Conservation (phyloP, 2,888 invertebrate species). For the Nycteola revayana region DNA sequence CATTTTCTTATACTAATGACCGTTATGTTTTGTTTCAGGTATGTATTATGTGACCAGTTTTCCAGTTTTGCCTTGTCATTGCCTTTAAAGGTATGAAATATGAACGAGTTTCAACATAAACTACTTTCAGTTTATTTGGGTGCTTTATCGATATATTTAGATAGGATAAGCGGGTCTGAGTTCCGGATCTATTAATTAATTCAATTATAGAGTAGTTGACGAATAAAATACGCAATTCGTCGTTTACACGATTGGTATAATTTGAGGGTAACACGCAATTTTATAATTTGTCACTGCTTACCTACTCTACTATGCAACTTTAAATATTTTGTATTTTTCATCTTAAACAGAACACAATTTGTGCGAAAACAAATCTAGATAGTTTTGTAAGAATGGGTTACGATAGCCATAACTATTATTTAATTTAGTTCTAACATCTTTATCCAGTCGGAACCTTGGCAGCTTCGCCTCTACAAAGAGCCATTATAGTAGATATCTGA, state of each 20-base stretch:
- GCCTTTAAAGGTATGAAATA: conserved; percentile 10
- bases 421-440: no score
- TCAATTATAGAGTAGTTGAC: conserved; percentile 26
- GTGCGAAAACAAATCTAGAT: no score
- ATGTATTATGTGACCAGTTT: conserved; percentile 27
- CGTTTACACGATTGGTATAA: conserved; percentile 17
- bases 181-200: conserved; percentile 40
- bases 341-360: no score
- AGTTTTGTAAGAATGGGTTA: no score
- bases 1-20: no score
- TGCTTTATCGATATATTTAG: conserved; percentile 16
- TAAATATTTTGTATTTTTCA: no score
- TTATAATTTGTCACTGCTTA: no score
- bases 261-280: conserved; percentile 15
- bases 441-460: no score
- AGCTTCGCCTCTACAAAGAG: no score
- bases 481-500: no score
- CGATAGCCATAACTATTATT: no score
- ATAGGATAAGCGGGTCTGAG: conserved; percentile 10
- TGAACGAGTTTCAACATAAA: conserved; percentile 7
- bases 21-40: conserved; percentile 48
- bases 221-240: conserved; percentile 21
- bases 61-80: conserved; percentile 1
- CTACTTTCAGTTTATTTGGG: conserved; percentile 11
- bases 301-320: no score